These are phyloP conservation scores for Epinephelus moara DNA, from an alignment of 2,113 vertebrate genomes.

Conservation along the genomic window DNA sequence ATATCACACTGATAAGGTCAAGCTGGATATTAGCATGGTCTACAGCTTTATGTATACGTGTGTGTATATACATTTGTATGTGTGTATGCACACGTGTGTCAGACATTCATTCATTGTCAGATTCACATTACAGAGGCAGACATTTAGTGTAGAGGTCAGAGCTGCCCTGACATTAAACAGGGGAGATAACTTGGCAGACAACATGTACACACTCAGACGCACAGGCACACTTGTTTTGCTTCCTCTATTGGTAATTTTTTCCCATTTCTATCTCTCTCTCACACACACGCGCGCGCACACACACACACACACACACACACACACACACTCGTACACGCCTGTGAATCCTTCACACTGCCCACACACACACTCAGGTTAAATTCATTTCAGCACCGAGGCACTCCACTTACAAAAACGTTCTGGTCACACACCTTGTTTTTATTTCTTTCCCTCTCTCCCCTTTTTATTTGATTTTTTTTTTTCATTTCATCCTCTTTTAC, in stretches of 20 bases:
- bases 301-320: not conserved
- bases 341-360: not conserved
- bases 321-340: not conserved
- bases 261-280: too few relatives aligned
- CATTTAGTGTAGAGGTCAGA: slow-evolving; percentile 55
- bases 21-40: slow-evolving; percentile 44
- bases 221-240: not conserved
- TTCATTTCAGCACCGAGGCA: not conserved
- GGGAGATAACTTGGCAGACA: slow-evolving; percentile 32
- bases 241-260: not conserved
- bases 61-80: not conserved
- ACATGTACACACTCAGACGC: slow-evolving; percentile 2
- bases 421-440: not conserved
- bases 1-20: slow-evolving; percentile 72
- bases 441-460: not conserved
- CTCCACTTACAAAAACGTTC: slow-evolving; percentile 1
- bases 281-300: not conserved
- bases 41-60: not conserved
- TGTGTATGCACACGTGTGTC: not conserved
- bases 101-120: slow-evolving; percentile 26
- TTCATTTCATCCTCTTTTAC: not conserved
- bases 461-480: not conserved
- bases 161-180: slow-evolving; percentile 53
- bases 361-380: not conserved
- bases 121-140: slow-evolving; percentile 38